Base-by-base conservation (phyloP, 2,797 vertebrate genomes). In the Danio tinwini region DNA sequence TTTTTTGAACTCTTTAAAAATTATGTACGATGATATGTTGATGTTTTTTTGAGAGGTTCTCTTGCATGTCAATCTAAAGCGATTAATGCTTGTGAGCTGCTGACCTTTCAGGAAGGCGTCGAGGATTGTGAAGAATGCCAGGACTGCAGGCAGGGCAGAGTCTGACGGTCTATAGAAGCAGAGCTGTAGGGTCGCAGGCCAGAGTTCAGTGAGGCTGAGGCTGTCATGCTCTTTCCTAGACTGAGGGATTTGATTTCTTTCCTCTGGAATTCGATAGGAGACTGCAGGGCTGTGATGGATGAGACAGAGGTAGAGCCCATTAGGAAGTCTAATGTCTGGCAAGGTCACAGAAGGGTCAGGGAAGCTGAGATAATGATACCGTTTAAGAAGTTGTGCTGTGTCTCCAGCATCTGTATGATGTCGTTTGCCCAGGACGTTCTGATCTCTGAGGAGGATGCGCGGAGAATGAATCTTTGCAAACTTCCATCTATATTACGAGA, bases 211-310 rank as follows among this genome's bases (percentile, higher is more conserved):
- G 78, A 82, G 75, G 88, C 67, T 47, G 93, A 83, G 85, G 90
- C 84, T 76, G 82, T 91, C 61, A 88, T 82, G 58, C 84, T 91
- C 75, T 94, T 88, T 67, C 95, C 95, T 61, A 96, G 89, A 86
- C 95, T 96, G 88, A 92, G 93, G 14, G 95, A 95, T 85, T 95
- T 94, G 85, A 91, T 94, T 84, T 96, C 95, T 62, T 87, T 88
- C n/a, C 95, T 95, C 84, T 97, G 96, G 89, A 97, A 97, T 85
- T 97, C 96, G 67, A 97, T 97, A 0, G 96, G 96, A 4, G 96
- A 97, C 89, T 97, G 96, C 63, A 97, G 89, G 6, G 96, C 96
- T 97, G 21, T 69, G 68, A 79, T 2, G 47, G 58, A 73, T 62
- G 40, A 63, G 63, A 80, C 62, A 80, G 49, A 72, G 39, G 13